These are phyloP conservation scores for Cladopsammia gracilis DNA, from an alignment of 64 coral and sea anemone species.

Conservation along the genomic window DNA sequence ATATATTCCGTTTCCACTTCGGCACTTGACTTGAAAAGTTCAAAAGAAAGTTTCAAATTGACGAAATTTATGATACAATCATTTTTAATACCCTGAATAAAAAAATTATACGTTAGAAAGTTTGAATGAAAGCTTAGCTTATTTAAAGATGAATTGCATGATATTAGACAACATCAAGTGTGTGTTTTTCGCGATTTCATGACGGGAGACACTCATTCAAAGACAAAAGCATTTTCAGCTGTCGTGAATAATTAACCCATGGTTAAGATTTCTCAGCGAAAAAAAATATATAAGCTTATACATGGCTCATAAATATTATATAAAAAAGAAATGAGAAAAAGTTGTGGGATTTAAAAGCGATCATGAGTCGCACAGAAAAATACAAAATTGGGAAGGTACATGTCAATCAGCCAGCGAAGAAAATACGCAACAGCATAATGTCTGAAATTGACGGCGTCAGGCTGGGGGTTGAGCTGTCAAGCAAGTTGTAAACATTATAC, in stretches of 20 bases:
- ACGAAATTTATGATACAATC: no score
- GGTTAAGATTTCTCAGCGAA: background rate
- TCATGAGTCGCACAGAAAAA: background rate
- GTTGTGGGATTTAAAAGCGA: background rate
- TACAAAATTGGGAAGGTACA: background rate
- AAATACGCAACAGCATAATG: background rate
- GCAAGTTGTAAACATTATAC: conserved; percentile 8
- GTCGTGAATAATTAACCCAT: conserved; percentile 16
- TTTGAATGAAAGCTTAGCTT: no score
- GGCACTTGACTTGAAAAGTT: no score
- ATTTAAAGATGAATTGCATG: background rate
- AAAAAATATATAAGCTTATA: background rate
- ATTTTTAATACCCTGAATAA: no score
- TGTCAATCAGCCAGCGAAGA: background rate
- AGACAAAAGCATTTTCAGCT: background rate
- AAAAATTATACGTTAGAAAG: no score
- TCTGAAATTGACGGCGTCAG: background rate
- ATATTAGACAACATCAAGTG: background rate
- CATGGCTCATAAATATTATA: background rate
- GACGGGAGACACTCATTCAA: background rate
- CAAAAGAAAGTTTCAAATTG: no score
- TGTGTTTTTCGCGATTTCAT: conserved; percentile 1
- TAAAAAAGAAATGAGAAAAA: background rate
- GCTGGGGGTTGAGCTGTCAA: conserved; percentile 8
- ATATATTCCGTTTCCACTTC: no score